These are phyloP conservation scores for Rhinolophus ferrumequinum DNA, from an alignment of 2,113 vertebrate genomes.

Conservation along the genomic window DNA sequence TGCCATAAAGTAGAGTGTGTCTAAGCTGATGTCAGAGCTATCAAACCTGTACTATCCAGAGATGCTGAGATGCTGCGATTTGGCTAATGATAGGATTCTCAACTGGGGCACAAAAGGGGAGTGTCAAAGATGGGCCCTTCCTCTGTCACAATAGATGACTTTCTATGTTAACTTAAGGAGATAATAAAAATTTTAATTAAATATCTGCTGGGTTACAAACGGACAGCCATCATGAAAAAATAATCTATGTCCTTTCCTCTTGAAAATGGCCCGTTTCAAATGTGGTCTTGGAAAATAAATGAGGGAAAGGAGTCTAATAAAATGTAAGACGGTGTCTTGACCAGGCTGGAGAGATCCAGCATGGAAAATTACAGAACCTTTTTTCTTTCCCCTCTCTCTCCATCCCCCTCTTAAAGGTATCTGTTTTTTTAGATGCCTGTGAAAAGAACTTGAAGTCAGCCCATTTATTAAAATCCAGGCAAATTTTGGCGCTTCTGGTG, in stretches of 20 bases:
- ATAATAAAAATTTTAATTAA: slow-evolving; percentile 47
- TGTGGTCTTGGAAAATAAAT: not conserved
- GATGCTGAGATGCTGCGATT: not conserved
- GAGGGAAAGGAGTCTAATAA: not conserved
- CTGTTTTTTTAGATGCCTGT: not conserved
- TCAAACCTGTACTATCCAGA: rapidly evolving
- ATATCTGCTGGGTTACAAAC: not conserved
- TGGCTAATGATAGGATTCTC: not conserved
- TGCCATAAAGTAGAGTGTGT: rapidly evolving
- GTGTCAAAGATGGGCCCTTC: not conserved
- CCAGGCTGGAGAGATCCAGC: not conserved
- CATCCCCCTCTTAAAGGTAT: not conserved
- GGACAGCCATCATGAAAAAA: slow-evolving; percentile 49
- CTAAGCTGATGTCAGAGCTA: not conserved
- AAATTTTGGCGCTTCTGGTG: not conserved
- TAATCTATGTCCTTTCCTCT: slow-evolving; percentile 45
- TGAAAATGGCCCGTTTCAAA: slow-evolving; percentile 35
- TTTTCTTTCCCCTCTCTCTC: not conserved
- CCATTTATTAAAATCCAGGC: not conserved
- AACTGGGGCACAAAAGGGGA: rapidly evolving
- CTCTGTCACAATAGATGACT: not conserved
- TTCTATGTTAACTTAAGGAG: not conserved
- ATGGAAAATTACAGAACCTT: not conserved
- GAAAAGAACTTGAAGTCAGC: not conserved
- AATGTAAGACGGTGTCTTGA: rapidly evolving